Evolutionary conservation across 2,113 vertebrate genomes (phyloP).

Genomic region (Apaloderma vittatum): DNA sequence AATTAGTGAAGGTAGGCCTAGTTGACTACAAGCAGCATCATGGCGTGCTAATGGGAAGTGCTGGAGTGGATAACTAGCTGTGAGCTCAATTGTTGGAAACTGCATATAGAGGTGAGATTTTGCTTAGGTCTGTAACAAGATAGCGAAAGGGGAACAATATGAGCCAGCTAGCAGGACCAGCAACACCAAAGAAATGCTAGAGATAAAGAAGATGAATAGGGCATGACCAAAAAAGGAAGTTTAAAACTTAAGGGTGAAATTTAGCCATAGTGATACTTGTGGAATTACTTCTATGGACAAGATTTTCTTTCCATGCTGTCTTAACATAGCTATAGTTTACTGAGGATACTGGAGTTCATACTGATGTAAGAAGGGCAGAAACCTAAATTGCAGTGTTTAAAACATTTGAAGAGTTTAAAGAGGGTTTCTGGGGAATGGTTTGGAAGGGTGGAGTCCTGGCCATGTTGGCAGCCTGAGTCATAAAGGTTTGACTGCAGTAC

Average conservation of each 20-base stretch:
- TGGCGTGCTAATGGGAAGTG: slow-evolving; percentile 44
- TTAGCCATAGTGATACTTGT: background rate
- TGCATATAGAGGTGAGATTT: background rate
- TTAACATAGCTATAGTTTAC: background rate
- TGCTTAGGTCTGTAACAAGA: background rate
- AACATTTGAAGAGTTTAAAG: background rate
- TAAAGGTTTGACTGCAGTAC: background rate
- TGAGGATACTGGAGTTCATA: background rate
- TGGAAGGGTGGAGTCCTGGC: background rate
- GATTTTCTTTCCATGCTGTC: background rate
- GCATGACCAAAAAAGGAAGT: background rate
- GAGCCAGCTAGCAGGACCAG: slow-evolving; percentile 15
- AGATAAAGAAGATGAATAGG: background rate
- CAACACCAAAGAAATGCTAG: slow-evolving; percentile 4
- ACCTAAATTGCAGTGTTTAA: background rate
- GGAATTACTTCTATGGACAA: background rate
- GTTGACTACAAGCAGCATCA: slow-evolving; percentile 12
- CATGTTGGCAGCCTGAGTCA: background rate
- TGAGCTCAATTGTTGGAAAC: slow-evolving; percentile 28
- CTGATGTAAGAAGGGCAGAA: background rate
- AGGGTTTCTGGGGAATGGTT: background rate
- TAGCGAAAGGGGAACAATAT: background rate
- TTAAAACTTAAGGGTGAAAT: background rate
- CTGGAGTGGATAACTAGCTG: background rate
- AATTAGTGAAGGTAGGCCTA: slow-evolving; percentile 41